These are phyloP conservation scores for Camelus bactrianus DNA, from an alignment of 2,113 vertebrate species.

Conservation along the genomic window DNA sequence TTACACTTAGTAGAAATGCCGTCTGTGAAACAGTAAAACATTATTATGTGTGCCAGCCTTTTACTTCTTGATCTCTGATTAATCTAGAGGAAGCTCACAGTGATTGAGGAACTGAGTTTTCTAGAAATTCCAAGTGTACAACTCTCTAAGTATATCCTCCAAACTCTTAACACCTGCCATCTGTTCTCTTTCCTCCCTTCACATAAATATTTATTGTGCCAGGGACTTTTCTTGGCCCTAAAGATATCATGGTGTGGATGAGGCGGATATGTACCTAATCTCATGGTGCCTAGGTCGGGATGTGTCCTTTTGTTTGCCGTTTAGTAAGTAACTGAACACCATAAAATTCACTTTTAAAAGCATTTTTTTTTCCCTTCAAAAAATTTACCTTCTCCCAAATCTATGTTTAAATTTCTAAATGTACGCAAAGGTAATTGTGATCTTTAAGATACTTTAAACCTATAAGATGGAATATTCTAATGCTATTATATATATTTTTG, in stretches of 20 bases:
- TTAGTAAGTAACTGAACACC: neutral
- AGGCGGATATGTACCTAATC: neutral
- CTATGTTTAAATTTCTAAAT: constrained; percentile 29
- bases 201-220: constrained; percentile 4
- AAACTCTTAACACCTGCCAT: neutral
- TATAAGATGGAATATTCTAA: neutral
- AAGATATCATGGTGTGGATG: neutral
- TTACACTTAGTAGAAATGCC: constrained; percentile 76
- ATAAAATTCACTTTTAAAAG: constrained; percentile 35
- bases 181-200: neutral
- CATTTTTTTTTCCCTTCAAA: neutral
- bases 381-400: constrained; percentile 18
- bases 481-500: neutral
- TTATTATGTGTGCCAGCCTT: constrained; percentile 38
- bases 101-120: constrained; percentile 22
- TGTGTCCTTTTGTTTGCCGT: constrained; percentile 22
- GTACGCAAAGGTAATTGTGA: neutral
- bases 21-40: constrained; percentile 63
- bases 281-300: neutral
- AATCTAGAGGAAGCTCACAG: neutral
- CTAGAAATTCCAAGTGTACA: neutral
- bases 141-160: neutral
- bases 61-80: constrained; percentile 33
- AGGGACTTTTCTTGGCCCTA: neutral
- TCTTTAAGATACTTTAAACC: constrained; percentile 8